phyloP scores from a whole-genome alignment of 2,888 invertebrate species.

The Trimorus sp. region DNA sequence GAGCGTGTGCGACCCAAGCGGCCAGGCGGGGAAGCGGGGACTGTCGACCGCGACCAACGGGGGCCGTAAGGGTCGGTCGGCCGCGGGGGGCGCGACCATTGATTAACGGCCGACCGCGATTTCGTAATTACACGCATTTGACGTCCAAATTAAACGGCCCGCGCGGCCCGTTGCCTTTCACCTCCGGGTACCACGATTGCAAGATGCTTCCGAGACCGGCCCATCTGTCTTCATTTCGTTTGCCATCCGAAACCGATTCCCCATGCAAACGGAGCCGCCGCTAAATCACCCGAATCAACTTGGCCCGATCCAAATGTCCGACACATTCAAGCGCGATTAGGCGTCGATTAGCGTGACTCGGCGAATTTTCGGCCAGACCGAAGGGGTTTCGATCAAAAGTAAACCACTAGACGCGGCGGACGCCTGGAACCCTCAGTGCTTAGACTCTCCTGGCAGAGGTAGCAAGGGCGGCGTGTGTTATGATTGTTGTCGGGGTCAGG shows the following conservation, averaged over 20 bases:
- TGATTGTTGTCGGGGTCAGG: slow-evolving; percentile 77
- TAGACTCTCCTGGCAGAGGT: slow-evolving; percentile 74
- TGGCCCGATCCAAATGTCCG: too few relatives aligned
- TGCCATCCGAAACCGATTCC: slow-evolving; percentile 2
- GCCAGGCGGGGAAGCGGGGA: not conserved
- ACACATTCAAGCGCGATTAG: too few relatives aligned
- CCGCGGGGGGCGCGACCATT: slow-evolving; percentile 29
- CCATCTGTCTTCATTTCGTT: slow-evolving; percentile 60
- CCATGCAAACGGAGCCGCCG: not conserved
- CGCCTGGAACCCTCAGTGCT: slow-evolving; percentile 74
- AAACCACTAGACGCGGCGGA: slow-evolving; percentile 71
- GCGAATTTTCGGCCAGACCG: slow-evolving; percentile 22
- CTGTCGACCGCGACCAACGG: not conserved
- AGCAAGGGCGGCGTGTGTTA: slow-evolving; percentile 76
- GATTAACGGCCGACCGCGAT: slow-evolving; percentile 54
- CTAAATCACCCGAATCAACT: not conserved
- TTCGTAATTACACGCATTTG: slow-evolving; percentile 62
- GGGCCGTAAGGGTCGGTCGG: slow-evolving; percentile 39
- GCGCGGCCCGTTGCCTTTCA: slow-evolving; percentile 36
- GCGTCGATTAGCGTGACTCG: too few relatives aligned
- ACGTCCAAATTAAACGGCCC: slow-evolving; percentile 48
- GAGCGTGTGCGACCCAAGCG: slow-evolving; percentile 40
- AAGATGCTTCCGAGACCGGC: slow-evolving; percentile 57
- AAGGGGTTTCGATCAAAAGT: slow-evolving; percentile 75
- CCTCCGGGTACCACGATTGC: slow-evolving; percentile 51